Conservation (phyloP, 2,888 invertebrate species). For the Drosophila prolongata region DNA sequence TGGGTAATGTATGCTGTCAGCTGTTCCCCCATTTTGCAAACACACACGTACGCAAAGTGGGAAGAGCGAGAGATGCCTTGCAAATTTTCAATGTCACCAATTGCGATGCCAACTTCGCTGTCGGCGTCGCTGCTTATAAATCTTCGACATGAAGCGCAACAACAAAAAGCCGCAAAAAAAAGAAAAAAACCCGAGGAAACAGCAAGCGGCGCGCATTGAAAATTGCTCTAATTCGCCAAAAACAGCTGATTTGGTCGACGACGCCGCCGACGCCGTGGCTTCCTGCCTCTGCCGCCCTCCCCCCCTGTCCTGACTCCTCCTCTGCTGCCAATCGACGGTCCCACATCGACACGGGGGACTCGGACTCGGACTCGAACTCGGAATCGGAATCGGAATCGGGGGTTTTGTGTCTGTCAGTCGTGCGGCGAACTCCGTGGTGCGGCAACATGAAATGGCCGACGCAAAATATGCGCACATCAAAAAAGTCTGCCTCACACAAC, state of each 20-base stretch:
- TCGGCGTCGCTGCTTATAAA: constrained; percentile 72
- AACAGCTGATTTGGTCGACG: constrained; percentile 74
- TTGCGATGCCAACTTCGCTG: constrained; percentile 69
- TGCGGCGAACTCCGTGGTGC: constrained; percentile 75
- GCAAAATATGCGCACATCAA: constrained; percentile 75
- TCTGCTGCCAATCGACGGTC: constrained; percentile 61
- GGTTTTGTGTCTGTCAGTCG: constrained; percentile 64
- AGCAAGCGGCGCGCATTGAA: constrained; percentile 71
- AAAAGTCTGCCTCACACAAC: constrained; percentile 39
- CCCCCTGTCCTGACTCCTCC: constrained; percentile 43
- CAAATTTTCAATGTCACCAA: constrained; percentile 80
- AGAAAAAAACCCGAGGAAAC: constrained; percentile 38
- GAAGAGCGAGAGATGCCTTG: constrained; percentile 56
- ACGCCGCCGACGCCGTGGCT: constrained; percentile 43
- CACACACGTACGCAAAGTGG: constrained; percentile 38
- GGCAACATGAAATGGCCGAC: constrained; percentile 73
- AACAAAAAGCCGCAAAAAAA: constrained; percentile 21
- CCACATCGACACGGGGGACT: constrained; percentile 39
- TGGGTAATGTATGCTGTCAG: constrained; percentile 51
- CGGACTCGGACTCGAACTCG: constrained; percentile 34
- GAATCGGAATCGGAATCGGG: constrained; percentile 37
- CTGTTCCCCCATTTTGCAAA: constrained; percentile 40
- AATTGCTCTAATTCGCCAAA: constrained; percentile 80
- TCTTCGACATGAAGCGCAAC: constrained; percentile 66
- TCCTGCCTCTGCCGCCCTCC: constrained; percentile 55